Evolutionary conservation across 2,888 invertebrate genomes (phyloP), one percentile per base, ranked within the genome.

Genomic region (Galeopsomyia nigrocyanea): DNA sequence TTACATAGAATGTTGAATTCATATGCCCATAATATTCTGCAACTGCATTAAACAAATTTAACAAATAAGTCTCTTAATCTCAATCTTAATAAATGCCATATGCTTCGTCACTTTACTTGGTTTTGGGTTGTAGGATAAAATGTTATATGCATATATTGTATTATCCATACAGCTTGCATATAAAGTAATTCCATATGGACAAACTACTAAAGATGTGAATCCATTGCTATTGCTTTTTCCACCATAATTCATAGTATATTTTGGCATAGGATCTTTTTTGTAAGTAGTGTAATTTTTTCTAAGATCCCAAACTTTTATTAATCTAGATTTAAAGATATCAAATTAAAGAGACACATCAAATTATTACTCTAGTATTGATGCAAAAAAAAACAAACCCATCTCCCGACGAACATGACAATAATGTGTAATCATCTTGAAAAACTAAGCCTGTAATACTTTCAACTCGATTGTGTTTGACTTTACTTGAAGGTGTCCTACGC

Each of bases 141-240:
- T 87, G 84, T 96, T 95, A 84, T 93, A 97, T 82, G 93, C 92
- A 84, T 96, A 96, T 74, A 97, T 93, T 57, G 91, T 91, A 82
- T 93, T 92, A 84, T 96, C 95, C 90, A 95, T 93, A 85, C 96
- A 96, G 85, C 92, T 95, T 9, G 95, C 96, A 87, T 94, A 97
- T 6, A 97, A 87, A 31, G 90, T 89, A 51, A 91, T 87, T 39
- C 91, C 88, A 3, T 90, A 88, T 10, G 91, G 91, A 84, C 96
- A 94, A 71, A 96, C 88, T 19, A 92, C 86, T 14, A 97, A 87
- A 82, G 93, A 94, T 7, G 95, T 93, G 84, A 92, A 95, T 0
- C 94, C 94, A 50, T 67, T 57, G n/a, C 19, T 76, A 0, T 91
- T 90, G 19, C 92, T 93, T 74, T 88, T 88, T 9, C 95, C 95